Conservation (phyloP, 2,797 vertebrate species). For the Enteromius trimaculatus region DNA sequence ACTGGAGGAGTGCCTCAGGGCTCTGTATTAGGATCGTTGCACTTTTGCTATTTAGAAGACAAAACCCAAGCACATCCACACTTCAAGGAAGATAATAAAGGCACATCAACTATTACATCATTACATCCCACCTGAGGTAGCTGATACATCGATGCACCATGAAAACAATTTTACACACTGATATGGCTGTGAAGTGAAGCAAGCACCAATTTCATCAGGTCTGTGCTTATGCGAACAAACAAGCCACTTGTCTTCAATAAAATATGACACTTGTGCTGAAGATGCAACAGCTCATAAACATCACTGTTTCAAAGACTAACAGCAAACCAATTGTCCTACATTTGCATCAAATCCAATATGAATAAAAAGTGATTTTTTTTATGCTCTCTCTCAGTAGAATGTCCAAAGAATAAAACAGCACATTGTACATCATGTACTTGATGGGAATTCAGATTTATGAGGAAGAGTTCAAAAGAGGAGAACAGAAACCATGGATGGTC, state of each 20-base stretch:
- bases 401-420: constrained; percentile 71
- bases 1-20: background rate
- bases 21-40: constrained; percentile 6
- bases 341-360: constrained; percentile 67
- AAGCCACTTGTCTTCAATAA: constrained; percentile 71
- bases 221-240: constrained; percentile 62
- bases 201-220: constrained; percentile 63
- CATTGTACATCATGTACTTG: constrained; percentile 58
- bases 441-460: constrained; percentile 64
- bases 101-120: constrained; percentile 15
- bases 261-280: constrained; percentile 69
- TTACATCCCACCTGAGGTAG: constrained; percentile 16
- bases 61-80: background rate
- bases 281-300: constrained; percentile 62
- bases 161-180: constrained; percentile 47
- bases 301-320: constrained; percentile 57
- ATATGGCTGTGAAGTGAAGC: constrained; percentile 66
- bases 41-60: constrained; percentile 8
- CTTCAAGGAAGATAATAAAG: background rate
- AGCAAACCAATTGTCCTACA: constrained; percentile 66
- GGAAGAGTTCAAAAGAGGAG: constrained; percentile 59
- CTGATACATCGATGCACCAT: constrained; percentile 3
- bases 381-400: constrained; percentile 59
- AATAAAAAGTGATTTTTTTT: constrained; percentile 71
- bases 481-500: background rate